Evolutionary conservation across 2,888 invertebrate genomes (phyloP).

Genomic region (Drosophila flavopinicola): DNA sequence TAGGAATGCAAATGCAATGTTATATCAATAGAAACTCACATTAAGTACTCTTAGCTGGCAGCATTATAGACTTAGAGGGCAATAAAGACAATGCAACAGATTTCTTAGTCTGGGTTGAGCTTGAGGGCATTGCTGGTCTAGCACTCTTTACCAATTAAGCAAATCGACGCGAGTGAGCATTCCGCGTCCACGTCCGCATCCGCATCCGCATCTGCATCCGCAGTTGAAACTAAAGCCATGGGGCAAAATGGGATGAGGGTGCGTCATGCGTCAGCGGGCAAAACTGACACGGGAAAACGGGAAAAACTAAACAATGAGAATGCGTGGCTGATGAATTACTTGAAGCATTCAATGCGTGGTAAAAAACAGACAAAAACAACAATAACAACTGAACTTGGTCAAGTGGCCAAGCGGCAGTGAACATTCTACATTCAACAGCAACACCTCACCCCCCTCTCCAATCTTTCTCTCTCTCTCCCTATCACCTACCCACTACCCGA

Average conservation of each 20-base stretch:
- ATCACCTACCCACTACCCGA: background rate
- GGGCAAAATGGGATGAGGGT: conserved; percentile 26
- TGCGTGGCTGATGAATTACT: conserved; percentile 75
- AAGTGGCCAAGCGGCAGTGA: conserved; percentile 43
- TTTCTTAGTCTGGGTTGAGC: background rate
- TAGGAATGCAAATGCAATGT: too few relatives aligned
- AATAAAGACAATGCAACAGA: background rate
- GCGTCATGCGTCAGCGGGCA: conserved; percentile 73
- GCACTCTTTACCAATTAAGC: conserved; percentile 61
- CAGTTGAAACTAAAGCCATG: conserved; percentile 3
- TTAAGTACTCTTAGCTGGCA: background rate
- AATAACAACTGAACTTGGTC: conserved; percentile 47
- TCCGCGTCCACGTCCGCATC: conserved; percentile 44
- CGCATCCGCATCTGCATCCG: conserved; percentile 43
- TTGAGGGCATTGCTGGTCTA: conserved; percentile 8
- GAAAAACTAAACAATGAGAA: conserved; percentile 62
- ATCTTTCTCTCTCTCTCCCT: too few relatives aligned
- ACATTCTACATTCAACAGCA: conserved; percentile 14
- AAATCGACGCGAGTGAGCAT: conserved; percentile 69
- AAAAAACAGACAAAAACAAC: background rate
- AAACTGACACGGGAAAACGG: conserved; percentile 15
- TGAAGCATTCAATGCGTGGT: conserved; percentile 35
- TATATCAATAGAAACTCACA: too few relatives aligned
- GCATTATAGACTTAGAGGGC: background rate
- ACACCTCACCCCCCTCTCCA: background rate